A percentile compares a stretch with the other conserved stretches of the same genome.
Evolutionary conservation across 2,113 vertebrate species (phyloP).

Genomic region (Callithrix jacchus): DNA sequence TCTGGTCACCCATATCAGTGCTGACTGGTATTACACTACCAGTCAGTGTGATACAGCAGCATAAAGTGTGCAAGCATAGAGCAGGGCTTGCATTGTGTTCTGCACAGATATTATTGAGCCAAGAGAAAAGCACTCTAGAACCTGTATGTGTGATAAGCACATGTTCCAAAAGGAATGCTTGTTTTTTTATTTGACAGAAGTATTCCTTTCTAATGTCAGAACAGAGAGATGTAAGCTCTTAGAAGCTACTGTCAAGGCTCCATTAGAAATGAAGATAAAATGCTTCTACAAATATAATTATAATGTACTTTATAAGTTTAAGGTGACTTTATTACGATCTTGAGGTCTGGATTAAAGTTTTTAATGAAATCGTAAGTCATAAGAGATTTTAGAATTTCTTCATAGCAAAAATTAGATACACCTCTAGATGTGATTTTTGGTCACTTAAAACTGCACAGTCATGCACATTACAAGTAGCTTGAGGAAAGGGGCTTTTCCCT

Average conservation of each 20-base stretch:
- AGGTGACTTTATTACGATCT: background rate
- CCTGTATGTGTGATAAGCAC: background rate
- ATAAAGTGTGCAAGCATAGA: background rate
- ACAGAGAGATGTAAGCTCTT: background rate
- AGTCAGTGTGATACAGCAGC: background rate
- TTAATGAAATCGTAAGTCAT: background rate
- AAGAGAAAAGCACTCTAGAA: background rate
- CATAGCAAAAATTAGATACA: background rate
- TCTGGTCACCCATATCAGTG: background rate
- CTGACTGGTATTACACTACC: background rate
- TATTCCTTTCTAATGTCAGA: background rate
- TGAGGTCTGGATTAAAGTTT: background rate
- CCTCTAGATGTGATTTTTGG: background rate
- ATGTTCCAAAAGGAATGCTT: background rate
- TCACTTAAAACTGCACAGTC: background rate
- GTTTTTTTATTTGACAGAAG: background rate
- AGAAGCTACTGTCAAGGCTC: background rate
- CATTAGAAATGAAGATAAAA: slow-evolving; percentile 9
- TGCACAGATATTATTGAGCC: background rate
- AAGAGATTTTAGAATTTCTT: background rate
- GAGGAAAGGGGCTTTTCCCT: background rate
- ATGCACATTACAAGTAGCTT: background rate
- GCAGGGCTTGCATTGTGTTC: background rate
- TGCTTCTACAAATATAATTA: background rate
- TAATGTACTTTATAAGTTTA: background rate